Percentiles rank a stretch among this genome's conserved stretches.
These are phyloP conservation scores for Silurus lanzhouensis DNA, from an alignment of 2,797 vertebrate genomes.

Conservation along the genomic window DNA sequence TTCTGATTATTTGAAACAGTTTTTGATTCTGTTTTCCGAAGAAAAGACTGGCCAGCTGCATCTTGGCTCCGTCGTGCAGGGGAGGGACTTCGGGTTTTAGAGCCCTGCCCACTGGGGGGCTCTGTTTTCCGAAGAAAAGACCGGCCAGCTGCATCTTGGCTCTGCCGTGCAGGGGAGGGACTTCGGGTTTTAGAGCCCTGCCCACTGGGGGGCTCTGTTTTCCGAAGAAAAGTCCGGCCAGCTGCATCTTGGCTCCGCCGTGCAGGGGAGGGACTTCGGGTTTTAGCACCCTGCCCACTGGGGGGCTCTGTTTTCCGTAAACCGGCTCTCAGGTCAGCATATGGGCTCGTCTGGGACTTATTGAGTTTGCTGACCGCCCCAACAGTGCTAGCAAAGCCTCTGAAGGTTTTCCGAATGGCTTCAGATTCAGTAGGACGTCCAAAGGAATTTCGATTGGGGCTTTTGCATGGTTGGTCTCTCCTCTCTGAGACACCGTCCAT, in stretches of 20 bases:
- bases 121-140: constrained; percentile 61
- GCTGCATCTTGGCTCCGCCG: too few relatives aligned
- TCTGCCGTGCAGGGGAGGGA: too few relatives aligned
- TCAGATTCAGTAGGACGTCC: constrained; percentile 61
- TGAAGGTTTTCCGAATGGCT: constrained; percentile 70
- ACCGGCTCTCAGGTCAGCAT: constrained; percentile 69
- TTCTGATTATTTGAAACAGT: constrained; percentile 44
- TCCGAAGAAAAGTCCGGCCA: constrained; percentile 55
- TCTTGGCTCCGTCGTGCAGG: constrained; percentile 61
- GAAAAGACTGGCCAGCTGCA: neutral
- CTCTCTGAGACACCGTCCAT: constrained; percentile 49
- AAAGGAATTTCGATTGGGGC: constrained; percentile 50
- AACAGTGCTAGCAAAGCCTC: constrained; percentile 61
- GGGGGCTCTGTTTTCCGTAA: constrained; percentile 64
- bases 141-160: constrained; percentile 16
- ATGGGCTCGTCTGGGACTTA: constrained; percentile 58
- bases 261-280: constrained; percentile 15
- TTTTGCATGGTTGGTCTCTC: constrained; percentile 54
- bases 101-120: too few relatives aligned
- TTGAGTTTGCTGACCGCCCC: constrained; percentile 47
- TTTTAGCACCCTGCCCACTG: constrained; percentile 42
- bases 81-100: constrained; percentile 53
- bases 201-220: constrained; percentile 48
- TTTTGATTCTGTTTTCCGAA: constrained; percentile 57
- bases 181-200: too few relatives aligned